Base-by-base conservation (phyloP, 1,140 invertebrate species). In the Bombus difficillimus region DNA sequence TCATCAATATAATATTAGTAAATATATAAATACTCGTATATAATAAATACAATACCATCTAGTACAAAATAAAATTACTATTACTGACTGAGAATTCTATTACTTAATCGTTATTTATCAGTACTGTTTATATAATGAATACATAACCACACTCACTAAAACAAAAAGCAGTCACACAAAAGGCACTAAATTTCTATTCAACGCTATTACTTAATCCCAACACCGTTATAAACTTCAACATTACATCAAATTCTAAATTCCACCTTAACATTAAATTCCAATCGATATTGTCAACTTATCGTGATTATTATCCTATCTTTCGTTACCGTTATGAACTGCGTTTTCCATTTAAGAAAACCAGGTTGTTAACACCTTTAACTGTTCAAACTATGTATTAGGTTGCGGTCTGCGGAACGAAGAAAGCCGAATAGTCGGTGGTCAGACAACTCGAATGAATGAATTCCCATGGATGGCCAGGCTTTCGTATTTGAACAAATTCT, bases 391-490 rank as follows among this genome's bases (percentile, higher is more conserved):
- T 53, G 47, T 22, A 88, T 95, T 92, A 98, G 98, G 96, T 90
- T 98, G 98, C 89, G 98, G 98, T 3, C 96, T 97, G 87, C 96
- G 96, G 91, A 98, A 98, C 91, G 97, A 98, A 88, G 97, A 96
- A 81, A 97, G 96, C 39, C 96, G 98, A 71, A 98, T 98, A 72
- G 97, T 98, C 0, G 97, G 97, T 3, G 97, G 97, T 12, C 96
- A 96, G 82, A 96, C 97, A 28, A 97, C 97, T 1, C 95, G 95
- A 64, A 94, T 97, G 77, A 97, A 98, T 90, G 97, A 98, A 92
- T 98, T 97, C 93, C 98, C 98, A 6, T 98, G 97, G 97, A 97
- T 98, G 96, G 97, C 96, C 0, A 96, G 97, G 69, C 94, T 98
- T 43, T 97, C 96, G 4, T 98, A 98, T 94, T 96, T 98, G 91